These are phyloP conservation scores for Aphidius gifuensis DNA, from an alignment of 1,140 invertebrate genomes.

Conservation along the genomic window DNA sequence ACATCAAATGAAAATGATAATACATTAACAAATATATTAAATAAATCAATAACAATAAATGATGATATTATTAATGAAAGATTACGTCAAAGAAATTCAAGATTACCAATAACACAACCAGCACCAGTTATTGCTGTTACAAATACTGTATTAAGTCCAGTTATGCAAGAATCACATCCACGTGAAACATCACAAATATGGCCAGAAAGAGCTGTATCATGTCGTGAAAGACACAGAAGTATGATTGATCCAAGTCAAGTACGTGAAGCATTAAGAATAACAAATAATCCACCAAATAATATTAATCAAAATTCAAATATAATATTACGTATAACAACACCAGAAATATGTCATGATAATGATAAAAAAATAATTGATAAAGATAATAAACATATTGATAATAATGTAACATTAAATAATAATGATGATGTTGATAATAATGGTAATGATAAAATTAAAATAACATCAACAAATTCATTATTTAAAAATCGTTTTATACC, in stretches of 20 bases:
- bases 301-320: conserved; percentile 31
- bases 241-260: conserved; percentile 57
- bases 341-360: too few species aligned
- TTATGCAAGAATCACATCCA: conserved; percentile 52
- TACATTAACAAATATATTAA: conserved; percentile 47
- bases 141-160: conserved; percentile 52
- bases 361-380: too few species aligned
- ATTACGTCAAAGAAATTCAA: conserved; percentile 37
- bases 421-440: not conserved
- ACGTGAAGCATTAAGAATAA: conserved; percentile 42
- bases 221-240: conserved; percentile 50
- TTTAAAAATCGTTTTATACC: conserved; percentile 48
- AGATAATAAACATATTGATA: not conserved
- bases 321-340: not conserved
- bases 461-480: conserved; percentile 3
- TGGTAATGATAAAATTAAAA: conserved; percentile 11
- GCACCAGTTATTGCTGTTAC: conserved; percentile 50
- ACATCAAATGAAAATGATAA: conserved; percentile 40
- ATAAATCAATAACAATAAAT: conserved; percentile 39
- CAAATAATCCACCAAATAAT: conserved; percentile 44
- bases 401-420: not conserved
- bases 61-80: conserved; percentile 44
- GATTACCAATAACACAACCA: conserved; percentile 46
- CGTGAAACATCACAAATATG: conserved; percentile 40
- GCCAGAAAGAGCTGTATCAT: conserved; percentile 45